Evolutionary conservation across 2,113 vertebrate genomes (phyloP).

Genomic region (Merops nubicus): DNA sequence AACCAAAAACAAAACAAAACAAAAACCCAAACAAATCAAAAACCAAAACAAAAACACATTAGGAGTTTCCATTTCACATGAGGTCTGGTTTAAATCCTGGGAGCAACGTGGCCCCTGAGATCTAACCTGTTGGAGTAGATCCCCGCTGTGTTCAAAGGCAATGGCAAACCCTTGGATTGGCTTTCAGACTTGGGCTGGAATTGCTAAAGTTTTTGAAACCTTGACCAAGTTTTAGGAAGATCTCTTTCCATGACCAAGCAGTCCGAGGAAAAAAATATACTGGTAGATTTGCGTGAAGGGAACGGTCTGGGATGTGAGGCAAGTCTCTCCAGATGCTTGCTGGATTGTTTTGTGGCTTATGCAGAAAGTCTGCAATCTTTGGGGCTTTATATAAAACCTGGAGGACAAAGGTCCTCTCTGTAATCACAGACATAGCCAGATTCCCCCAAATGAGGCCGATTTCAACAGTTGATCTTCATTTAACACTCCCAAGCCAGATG

Average conservation of each 20-base stretch:
- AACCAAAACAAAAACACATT: neutral
- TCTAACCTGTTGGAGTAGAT: conserved; percentile 63
- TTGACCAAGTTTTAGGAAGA: neutral
- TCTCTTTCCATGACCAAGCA: neutral
- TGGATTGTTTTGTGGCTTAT: neutral
- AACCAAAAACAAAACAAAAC: too few relatives aligned
- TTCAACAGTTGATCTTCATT: conserved; percentile 35
- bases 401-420: conserved; percentile 16
- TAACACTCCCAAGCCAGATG: neutral
- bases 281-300: neutral
- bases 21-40: too few relatives aligned
- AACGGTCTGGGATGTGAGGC: neutral
- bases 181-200: neutral
- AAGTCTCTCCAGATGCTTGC: neutral
- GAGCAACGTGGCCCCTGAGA: conserved; percentile 65
- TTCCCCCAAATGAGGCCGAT: neutral
- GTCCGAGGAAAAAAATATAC: neutral
- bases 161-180: neutral
- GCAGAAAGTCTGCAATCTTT: neutral
- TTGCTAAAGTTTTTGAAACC: neutral
- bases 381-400: neutral
- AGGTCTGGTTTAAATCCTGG: conserved; percentile 76
- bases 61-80: conserved; percentile 74
- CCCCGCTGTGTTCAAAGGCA: conserved; percentile 76
- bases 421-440: neutral